Evolutionary conservation across 1,140 invertebrate species (phyloP).

Genomic region (Drosophila punjabiensis): DNA sequence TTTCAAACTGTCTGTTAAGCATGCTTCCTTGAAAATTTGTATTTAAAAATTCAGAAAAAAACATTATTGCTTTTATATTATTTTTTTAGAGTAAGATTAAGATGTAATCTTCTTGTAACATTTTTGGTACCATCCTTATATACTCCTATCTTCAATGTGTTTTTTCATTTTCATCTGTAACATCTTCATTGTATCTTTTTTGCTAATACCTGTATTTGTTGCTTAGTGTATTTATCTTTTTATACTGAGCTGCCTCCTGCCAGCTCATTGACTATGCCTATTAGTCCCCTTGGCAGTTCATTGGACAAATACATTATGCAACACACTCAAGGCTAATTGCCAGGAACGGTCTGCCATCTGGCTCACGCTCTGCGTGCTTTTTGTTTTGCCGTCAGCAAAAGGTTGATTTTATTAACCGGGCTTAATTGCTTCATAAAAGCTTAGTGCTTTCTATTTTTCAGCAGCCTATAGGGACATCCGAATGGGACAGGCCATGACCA

Average conservation of each 20-base stretch:
- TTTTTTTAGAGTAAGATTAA: too few relatives aligned
- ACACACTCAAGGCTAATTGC: constrained; percentile 31
- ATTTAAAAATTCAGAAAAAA: too few relatives aligned
- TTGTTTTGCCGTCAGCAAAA: constrained; percentile 22
- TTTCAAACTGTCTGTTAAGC: too few relatives aligned
- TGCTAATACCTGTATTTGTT: neutral
- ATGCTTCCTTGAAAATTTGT: too few relatives aligned
- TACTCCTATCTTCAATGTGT: neutral
- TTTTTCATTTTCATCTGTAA: neutral
- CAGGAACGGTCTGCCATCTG: constrained; percentile 13
- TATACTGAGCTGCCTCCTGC: neutral
- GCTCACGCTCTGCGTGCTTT: neutral
- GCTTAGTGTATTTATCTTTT: constrained; percentile 11
- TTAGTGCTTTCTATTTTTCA: constrained; percentile 45
- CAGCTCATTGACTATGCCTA: constrained; percentile 15
- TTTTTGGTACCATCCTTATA: too few relatives aligned
- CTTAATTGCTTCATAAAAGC: constrained; percentile 56
- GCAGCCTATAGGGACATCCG: neutral
- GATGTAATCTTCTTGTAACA: too few relatives aligned
- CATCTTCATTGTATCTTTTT: neutral
- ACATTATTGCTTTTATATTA: too few relatives aligned
- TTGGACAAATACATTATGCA: constrained; percentile 37
- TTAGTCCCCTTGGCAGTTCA: constrained; percentile 34
- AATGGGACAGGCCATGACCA: constrained; percentile 4
- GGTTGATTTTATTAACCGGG: constrained; percentile 48